These are phyloP conservation scores for Sebastolobus altivelis DNA, from an alignment of 2,797 vertebrate genomes.

Conservation along the genomic window DNA sequence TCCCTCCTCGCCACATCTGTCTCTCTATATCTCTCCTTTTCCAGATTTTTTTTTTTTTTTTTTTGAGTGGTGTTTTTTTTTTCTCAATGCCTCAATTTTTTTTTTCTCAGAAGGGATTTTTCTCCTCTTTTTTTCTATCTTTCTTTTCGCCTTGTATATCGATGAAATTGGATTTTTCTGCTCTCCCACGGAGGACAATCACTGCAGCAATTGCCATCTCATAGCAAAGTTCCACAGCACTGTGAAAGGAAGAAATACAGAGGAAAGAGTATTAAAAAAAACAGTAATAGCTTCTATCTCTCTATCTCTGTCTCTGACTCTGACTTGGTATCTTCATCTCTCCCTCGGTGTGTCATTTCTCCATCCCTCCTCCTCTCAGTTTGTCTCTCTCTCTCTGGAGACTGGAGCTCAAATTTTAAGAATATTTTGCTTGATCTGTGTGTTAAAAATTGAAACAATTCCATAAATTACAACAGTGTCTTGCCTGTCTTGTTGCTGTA, in stretches of 20 bases:
- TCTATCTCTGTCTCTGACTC: slow-evolving; percentile 62
- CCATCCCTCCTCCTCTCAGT: slow-evolving; percentile 6
- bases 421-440: neutral
- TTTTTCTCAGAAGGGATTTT: slow-evolving; percentile 51
- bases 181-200: slow-evolving; percentile 77
- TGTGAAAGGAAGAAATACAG: slow-evolving; percentile 74
- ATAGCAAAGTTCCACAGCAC: slow-evolving; percentile 71
- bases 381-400: slow-evolving; percentile 2
- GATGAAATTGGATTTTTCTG: slow-evolving; percentile 82
- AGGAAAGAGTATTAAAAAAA: slow-evolving; percentile 70
- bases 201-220: slow-evolving; percentile 78
- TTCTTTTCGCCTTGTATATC: slow-evolving; percentile 74
- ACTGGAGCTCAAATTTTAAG: neutral
- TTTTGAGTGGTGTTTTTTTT: slow-evolving; percentile 48
- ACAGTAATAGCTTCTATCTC: slow-evolving; percentile 75
- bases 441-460: slow-evolving; percentile 6
- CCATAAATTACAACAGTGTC: neutral
- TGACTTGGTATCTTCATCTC: slow-evolving; percentile 64
- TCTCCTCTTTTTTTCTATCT: slow-evolving; percentile 40
- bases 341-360: slow-evolving; percentile 31
- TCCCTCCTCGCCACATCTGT: slow-evolving; percentile 29
- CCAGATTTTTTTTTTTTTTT: slow-evolving; percentile 25
- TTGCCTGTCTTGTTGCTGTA: neutral
- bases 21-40: slow-evolving; percentile 42
- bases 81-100: slow-evolving; percentile 57